Percentiles rank a stretch among this genome's conserved stretches.
Conservation (phyloP, 2,113 vertebrate species). For the Sapayoa aenigma region DNA sequence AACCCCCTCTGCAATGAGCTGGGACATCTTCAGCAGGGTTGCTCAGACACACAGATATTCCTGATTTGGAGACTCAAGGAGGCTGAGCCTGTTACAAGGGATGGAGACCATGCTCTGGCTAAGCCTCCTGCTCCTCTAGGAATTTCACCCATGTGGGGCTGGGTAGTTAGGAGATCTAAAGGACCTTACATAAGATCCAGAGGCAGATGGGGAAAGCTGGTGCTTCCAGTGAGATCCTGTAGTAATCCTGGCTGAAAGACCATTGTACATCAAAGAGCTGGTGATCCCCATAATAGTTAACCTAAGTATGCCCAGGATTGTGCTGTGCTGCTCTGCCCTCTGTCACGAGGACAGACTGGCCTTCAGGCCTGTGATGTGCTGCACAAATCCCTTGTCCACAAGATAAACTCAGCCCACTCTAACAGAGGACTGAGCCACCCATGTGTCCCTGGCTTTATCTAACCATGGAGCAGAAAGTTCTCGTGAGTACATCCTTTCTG, state of each 20-base stretch:
- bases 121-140: neutral
- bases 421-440: neutral
- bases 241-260: neutral
- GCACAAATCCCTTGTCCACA: neutral
- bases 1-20: accelerated
- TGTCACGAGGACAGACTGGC: neutral
- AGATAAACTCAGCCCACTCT: no score
- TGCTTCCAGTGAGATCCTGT: neutral
- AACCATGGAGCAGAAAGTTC: neutral
- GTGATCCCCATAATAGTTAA: accelerated
- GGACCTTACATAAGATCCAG: neutral
- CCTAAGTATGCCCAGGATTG: neutral
- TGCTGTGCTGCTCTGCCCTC: neutral
- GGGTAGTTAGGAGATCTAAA: neutral
- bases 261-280: neutral
- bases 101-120: neutral
- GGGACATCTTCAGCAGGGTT: neutral
- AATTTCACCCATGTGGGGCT: neutral
- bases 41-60: neutral
- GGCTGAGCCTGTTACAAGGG: neutral
- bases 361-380: neutral
- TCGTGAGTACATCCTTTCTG: neutral
- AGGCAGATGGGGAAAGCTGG: neutral
- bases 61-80: neutral
- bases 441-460: neutral